Base-by-base conservation (phyloP, 2,113 vertebrate genomes). In the Gobiocypris rarus region DNA sequence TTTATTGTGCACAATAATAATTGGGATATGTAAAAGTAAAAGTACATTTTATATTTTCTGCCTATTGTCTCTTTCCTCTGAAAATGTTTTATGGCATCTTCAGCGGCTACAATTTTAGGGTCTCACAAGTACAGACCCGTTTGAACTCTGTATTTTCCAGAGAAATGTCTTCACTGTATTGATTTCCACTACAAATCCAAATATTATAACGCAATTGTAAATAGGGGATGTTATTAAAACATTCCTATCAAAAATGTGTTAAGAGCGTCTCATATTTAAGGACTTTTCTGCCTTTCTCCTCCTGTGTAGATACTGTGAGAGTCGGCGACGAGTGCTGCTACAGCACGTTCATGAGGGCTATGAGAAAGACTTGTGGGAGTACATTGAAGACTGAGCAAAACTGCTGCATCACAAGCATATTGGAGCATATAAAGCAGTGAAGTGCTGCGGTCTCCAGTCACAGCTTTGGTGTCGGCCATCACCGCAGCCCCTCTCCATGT, bases 341-440 rank as follows among this genome's bases (percentile, higher is more conserved):
- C 97, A 99, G 95, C 98, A 99, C 54, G 98, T 99, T 93, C 98
- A 99, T 92, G 98, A 99, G 96, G 98, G 98, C 95, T 99, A 99
- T 81, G 98, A 99, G 94, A 99, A 98, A 93, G 98, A 99, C 94
- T 97, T 99, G 94, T 99, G 98, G 98, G 98, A 99, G 91, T 99
- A 99, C 94, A 98, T 98, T 88, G 98, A 99, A 95, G 97, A 98
- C 96, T 99, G 96, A 99, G 94, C 92, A 54, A 13, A 43, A 45
- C 22, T 82, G 1, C 63, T 67, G 63, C 28, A 4, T 19, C 63
- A 34, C 63, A 3, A 34, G 63, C 63, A 19, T 54, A 54, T 67
- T 31, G 28, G 63, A 94, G 93, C 95, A 95, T 84, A 92, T 95
- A 98, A 96, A 61, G 59, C 95, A 96, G 90, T 75, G 91, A 86